Conservation (phyloP, 2,888 invertebrate species). For the Cartodere bifasciata region DNA sequence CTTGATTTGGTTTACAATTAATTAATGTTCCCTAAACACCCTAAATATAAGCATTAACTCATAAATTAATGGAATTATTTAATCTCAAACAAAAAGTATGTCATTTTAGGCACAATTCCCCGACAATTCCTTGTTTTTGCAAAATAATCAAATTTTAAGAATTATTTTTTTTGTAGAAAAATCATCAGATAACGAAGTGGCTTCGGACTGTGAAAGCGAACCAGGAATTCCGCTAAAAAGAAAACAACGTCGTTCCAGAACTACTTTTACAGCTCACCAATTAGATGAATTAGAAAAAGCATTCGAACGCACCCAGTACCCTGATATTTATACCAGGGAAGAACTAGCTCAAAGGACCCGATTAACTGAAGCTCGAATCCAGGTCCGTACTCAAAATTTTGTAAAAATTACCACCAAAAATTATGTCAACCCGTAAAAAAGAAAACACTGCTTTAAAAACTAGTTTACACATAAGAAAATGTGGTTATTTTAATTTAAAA, state of each 20-base stretch:
- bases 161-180: slow-evolving; percentile 29
- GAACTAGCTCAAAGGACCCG: slow-evolving; percentile 84
- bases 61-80: no score
- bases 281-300: slow-evolving; percentile 83
- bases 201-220: slow-evolving; percentile 77
- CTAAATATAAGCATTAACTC: no score
- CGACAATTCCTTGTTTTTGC: no score
- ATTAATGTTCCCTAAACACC: no score
- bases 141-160: no score
- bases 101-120: no score
- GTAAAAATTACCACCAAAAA: no score
- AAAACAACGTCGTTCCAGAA: slow-evolving; percentile 82
- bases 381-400: no score
- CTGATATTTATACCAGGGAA: slow-evolving; percentile 88
- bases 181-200: slow-evolving; percentile 28
- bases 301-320: slow-evolving; percentile 88
- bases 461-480: background rate
- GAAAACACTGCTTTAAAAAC: background rate
- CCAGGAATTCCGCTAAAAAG: slow-evolving; percentile 82
- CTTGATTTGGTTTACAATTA: no score
- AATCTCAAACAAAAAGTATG: no score
- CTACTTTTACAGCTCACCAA: slow-evolving; percentile 90
- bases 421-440: no score
- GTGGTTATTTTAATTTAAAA: background rate
- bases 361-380: slow-evolving; percentile 86